Conservation (phyloP, 2,113 vertebrate species). For the Grammomys surdaster region DNA sequence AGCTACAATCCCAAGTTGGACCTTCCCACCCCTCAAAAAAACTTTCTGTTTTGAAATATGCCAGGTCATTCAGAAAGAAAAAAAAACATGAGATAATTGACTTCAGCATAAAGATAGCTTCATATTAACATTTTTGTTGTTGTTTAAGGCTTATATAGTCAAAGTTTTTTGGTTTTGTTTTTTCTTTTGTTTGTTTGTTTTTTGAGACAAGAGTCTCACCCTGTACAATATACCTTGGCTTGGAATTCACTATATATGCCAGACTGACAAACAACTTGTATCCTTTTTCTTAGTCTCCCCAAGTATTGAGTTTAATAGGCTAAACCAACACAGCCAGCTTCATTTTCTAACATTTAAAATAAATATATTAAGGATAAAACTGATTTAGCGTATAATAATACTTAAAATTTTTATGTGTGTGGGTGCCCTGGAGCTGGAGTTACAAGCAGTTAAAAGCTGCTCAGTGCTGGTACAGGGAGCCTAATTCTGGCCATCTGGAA, state of each 20-base stretch:
- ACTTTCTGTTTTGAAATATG: not conserved
- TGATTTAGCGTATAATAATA: constrained; percentile 28
- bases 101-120: not conserved
- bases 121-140: not conserved
- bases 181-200: not conserved
- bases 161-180: no score
- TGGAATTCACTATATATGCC: not conserved
- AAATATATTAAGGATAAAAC: constrained; percentile 22
- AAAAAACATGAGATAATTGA: not conserved
- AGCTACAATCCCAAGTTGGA: not conserved
- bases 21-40: not conserved
- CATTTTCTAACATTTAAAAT: constrained; percentile 61
- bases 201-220: not conserved
- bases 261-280: not conserved
- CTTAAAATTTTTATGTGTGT: not conserved
- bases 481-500: not conserved
- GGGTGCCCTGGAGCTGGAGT: not conserved
- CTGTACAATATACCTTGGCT: not conserved
- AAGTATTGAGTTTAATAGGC: not conserved
- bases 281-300: not conserved
- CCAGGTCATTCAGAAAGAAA: not conserved
- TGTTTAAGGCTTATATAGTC: not conserved
- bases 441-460: not conserved
- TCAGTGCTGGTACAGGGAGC: not conserved
- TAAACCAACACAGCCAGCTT: not conserved